Evolutionary conservation across 1,140 invertebrate species (phyloP).

Genomic region (Hyposmocoma kahamanoa): DNA sequence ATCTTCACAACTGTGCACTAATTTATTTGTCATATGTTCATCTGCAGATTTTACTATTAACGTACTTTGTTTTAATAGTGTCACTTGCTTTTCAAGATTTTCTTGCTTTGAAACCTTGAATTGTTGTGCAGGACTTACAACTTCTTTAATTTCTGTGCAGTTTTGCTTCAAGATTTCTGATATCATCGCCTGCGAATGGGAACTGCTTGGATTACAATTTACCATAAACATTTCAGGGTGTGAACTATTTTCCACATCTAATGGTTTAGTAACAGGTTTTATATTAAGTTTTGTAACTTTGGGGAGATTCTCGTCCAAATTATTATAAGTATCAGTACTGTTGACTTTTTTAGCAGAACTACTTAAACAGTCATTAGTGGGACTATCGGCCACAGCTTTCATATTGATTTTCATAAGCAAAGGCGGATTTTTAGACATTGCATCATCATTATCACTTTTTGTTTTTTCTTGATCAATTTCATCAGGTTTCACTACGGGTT

Average conservation of each 20-base stretch:
- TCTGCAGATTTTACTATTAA: too few species aligned
- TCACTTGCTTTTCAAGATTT: too few species aligned
- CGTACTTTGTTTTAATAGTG: too few species aligned
- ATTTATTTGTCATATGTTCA: too few species aligned
- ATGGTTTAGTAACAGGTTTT: constrained; percentile 23
- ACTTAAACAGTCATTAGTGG: constrained; percentile 27
- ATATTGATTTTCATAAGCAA: constrained; percentile 66
- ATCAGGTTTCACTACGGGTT: constrained; percentile 50
- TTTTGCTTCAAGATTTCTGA: constrained; percentile 32
- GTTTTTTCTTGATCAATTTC: constrained; percentile 21
- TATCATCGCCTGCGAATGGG: not conserved
- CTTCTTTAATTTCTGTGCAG: constrained; percentile 11
- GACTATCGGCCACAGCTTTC: constrained; percentile 39
- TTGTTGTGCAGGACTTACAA: not conserved
- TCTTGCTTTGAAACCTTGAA: too few species aligned
- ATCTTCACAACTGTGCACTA: too few species aligned
- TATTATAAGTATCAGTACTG: constrained; percentile 27
- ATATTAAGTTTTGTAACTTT: constrained; percentile 31
- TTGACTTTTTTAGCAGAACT: constrained; percentile 12
- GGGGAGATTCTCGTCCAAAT: constrained; percentile 29
- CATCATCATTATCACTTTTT: constrained; percentile 36
- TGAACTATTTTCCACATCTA: constrained; percentile 4
- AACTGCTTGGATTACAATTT: not conserved
- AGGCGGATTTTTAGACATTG: constrained; percentile 48
- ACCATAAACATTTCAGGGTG: not conserved